Conservation (phyloP, 2,888 invertebrate species). For the Lepidocyrtoides sp. region DNA sequence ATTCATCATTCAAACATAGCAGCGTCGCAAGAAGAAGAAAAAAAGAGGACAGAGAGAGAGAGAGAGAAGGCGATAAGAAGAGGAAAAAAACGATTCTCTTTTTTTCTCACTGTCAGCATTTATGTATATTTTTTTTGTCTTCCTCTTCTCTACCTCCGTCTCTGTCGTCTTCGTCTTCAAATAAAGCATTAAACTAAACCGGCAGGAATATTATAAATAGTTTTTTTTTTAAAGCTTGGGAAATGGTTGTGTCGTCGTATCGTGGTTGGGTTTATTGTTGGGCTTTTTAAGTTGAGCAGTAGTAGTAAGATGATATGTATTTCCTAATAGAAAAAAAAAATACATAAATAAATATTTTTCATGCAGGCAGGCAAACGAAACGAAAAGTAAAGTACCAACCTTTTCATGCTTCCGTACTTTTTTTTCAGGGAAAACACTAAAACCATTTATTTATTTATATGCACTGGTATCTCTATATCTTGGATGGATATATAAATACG, state of each 20-base stretch:
- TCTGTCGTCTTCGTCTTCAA: neutral
- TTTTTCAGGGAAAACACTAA: neutral
- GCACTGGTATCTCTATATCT: neutral
- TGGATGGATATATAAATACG: too few relatives aligned
- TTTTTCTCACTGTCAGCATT: slow-evolving; percentile 18
- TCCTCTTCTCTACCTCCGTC: neutral
- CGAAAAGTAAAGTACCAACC: too few relatives aligned
- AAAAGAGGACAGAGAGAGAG: neutral
- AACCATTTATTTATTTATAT: neutral
- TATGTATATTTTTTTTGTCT: neutral
- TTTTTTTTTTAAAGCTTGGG: neutral
- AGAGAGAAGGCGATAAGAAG: neutral
- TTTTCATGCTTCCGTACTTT: slow-evolving; percentile 55
- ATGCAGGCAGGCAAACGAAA: neutral
- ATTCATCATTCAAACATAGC: too few relatives aligned
- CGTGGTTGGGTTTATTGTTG: slow-evolving; percentile 27
- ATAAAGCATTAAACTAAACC: slow-evolving; percentile 21
- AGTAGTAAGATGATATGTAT: neutral
- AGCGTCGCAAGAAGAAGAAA: neutral
- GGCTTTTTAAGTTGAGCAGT: neutral
- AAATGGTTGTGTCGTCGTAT: neutral
- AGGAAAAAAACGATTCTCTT: neutral
- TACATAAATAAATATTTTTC: neutral
- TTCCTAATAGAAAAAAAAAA: neutral
- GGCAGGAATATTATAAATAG: neutral